phyloP scores from a whole-genome alignment of 2,888 invertebrate species.

The Bombylius major region DNA sequence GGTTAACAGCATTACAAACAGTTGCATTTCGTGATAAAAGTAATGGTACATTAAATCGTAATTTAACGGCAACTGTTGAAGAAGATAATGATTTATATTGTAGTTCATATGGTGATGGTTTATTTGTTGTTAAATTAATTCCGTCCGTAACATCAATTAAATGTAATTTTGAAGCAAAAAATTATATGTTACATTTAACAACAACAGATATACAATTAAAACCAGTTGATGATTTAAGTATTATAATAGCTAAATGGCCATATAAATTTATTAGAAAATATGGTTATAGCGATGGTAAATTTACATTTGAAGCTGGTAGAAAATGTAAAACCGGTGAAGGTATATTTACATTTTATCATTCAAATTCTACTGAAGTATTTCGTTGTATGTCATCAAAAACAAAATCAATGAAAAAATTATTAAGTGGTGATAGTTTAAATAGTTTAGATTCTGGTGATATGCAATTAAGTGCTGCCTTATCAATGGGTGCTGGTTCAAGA shows the following conservation, averaged over 20 bases:
- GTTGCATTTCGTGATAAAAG: conserved; percentile 66
- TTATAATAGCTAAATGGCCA: conserved; percentile 61
- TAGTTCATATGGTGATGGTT: conserved; percentile 63
- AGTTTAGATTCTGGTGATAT: conserved; percentile 55
- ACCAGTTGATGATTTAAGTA: conserved; percentile 50
- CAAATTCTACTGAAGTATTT: conserved; percentile 70
- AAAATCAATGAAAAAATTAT: conserved; percentile 75
- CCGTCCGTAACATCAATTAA: conserved; percentile 66
- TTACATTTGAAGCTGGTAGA: conserved; percentile 77
- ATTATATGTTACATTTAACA: conserved; percentile 62
- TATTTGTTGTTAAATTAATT: conserved; percentile 64
- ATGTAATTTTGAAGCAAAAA: conserved; percentile 57
- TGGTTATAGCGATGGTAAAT: conserved; percentile 74
- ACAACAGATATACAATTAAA: conserved; percentile 59
- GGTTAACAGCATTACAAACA: conserved; percentile 66
- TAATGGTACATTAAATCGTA: conserved; percentile 28
- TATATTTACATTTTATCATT: conserved; percentile 65
- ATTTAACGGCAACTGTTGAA: conserved; percentile 45
- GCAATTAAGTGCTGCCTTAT: conserved; percentile 59
- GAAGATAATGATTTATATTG: conserved; percentile 84
- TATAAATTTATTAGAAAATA: conserved; percentile 72
- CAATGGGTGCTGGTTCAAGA: conserved; percentile 69
- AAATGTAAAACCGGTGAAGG: conserved; percentile 81
- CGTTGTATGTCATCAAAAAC: conserved; percentile 70
- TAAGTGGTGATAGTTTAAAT: conserved; percentile 40